These are phyloP conservation scores for Papilio glaucus DNA, from an alignment of 1,140 invertebrate species.

Conservation along the genomic window DNA sequence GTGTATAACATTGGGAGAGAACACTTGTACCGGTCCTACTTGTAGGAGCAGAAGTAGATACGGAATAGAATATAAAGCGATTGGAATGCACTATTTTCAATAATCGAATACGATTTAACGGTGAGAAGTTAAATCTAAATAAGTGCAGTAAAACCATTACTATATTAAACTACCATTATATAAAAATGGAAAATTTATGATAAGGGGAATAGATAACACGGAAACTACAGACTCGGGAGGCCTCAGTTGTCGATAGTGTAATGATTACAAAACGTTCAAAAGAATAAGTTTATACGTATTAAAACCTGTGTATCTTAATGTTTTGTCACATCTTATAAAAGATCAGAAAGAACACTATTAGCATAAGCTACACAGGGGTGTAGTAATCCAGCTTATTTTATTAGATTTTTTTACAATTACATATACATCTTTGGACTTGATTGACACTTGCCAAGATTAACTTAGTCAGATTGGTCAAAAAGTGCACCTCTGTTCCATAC, in stretches of 20 bases:
- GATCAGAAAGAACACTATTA: too few relatives aligned
- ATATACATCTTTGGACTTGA: too few relatives aligned
- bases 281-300: neutral
- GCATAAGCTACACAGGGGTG: too few relatives aligned
- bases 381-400: too few relatives aligned
- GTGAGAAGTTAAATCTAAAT: constrained; percentile 23
- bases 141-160: constrained; percentile 7
- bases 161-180: too few relatives aligned
- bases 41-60: neutral
- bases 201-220: constrained; percentile 6
- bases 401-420: too few relatives aligned
- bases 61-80: neutral
- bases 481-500: too few relatives aligned
- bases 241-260: neutral
- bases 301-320: too few relatives aligned
- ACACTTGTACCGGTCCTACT: neutral
- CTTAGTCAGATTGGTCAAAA: too few relatives aligned
- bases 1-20: too few relatives aligned
- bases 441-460: too few relatives aligned
- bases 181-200: constrained; percentile 16
- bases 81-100: constrained; percentile 12
- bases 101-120: neutral
- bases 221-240: neutral
- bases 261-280: neutral
- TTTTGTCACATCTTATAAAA: too few relatives aligned